phyloP scores from a whole-genome alignment of 2,113 vertebrate genomes.

The Hiodon alosoides region DNA sequence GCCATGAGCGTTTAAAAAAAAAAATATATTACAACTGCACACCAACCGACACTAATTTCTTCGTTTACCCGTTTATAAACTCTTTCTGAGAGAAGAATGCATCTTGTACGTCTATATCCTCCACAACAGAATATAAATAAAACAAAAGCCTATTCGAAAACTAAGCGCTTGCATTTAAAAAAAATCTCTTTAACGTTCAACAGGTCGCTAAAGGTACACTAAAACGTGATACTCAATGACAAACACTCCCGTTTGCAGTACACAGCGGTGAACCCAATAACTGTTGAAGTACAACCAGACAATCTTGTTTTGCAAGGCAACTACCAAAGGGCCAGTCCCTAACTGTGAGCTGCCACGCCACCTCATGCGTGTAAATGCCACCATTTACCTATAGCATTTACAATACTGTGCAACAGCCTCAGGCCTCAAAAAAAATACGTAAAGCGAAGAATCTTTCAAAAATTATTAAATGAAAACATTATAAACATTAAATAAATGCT shows the following conservation, averaged over 20 bases:
- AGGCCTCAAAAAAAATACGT: too few species aligned
- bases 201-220: background rate
- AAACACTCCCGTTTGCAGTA: background rate
- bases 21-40: too few species aligned
- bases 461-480: too few species aligned
- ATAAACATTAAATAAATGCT: too few species aligned
- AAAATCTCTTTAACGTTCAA: background rate
- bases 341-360: background rate
- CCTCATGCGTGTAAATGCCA: slow-evolving; percentile 39
- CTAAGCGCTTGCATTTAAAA: background rate
- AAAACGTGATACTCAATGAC: background rate
- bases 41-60: too few species aligned
- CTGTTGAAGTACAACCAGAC: background rate
- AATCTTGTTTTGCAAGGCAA: slow-evolving; percentile 12
- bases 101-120: too few species aligned
- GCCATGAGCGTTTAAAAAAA: too few species aligned
- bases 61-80: too few species aligned
- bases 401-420: too few species aligned
- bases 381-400: slow-evolving; percentile 32
- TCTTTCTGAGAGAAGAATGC: too few species aligned
- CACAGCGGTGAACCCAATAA: background rate
- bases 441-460: too few species aligned
- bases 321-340: slow-evolving; percentile 20
- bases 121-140: too few species aligned
- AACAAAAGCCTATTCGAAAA: background rate